These are phyloP conservation scores for Astropecten irregularis DNA, from an alignment of 53 echinoderm and acorn worm genomes.

Conservation along the genomic window DNA sequence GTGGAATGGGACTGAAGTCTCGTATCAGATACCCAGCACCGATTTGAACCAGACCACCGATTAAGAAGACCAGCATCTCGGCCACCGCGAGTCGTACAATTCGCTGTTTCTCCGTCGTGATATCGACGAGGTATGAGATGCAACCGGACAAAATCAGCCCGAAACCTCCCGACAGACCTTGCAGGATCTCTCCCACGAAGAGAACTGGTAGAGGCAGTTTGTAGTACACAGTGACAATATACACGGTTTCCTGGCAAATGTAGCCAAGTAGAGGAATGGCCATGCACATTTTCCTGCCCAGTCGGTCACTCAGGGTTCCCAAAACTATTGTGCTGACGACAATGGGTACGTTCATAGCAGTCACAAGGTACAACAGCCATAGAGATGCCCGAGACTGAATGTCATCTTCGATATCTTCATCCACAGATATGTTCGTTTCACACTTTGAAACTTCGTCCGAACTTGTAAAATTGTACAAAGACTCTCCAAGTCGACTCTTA, in stretches of 20 bases:
- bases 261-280: slow-evolving; percentile 50
- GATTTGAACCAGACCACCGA: slow-evolving; percentile 48
- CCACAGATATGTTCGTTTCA: background rate
- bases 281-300: slow-evolving; percentile 62
- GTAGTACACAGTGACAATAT: slow-evolving; percentile 6
- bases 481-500: background rate
- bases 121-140: slow-evolving; percentile 60
- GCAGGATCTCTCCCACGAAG: slow-evolving; percentile 40
- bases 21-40: slow-evolving; percentile 52
- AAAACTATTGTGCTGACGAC: slow-evolving; percentile 46
- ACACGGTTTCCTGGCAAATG: slow-evolving; percentile 10
- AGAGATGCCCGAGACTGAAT: slow-evolving; percentile 58
- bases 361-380: slow-evolving; percentile 57
- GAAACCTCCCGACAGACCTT: slow-evolving; percentile 51
- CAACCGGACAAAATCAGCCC: slow-evolving; percentile 57
- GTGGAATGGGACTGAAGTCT: background rate
- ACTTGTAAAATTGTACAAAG: slow-evolving; percentile 1
- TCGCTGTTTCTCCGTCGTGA: slow-evolving; percentile 41
- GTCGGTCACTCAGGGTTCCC: slow-evolving; percentile 64
- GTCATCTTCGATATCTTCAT: background rate
- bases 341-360: slow-evolving; percentile 14
- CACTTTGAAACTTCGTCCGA: background rate
- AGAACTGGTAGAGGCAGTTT: slow-evolving; percentile 48
- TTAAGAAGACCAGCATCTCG: slow-evolving; percentile 56
- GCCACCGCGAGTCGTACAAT: slow-evolving; percentile 64